Base-by-base conservation (phyloP, 2,888 invertebrate species). In the Drosophila eohydei region DNA sequence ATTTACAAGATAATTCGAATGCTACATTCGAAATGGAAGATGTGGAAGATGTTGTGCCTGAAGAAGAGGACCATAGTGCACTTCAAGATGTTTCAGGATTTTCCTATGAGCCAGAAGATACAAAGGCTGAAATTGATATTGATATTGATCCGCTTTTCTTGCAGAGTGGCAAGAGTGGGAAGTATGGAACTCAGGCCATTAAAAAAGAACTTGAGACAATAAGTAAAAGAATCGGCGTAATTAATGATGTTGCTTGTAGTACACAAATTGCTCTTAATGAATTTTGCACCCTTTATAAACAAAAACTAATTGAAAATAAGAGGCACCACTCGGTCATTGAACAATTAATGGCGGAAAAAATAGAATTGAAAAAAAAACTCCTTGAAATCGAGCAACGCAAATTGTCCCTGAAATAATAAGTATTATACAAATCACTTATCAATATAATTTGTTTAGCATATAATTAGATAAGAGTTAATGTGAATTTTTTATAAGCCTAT, bases 1-100 rank as follows among this genome's bases (percentile, higher is more conserved):
- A 84, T 3, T 54, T 80, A 9, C 78, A 76, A n/a, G 85, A 84
- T 4, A 74, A 64, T 0, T 84, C 85, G 4, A 71, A 71, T 62
- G 62, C 74, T 11, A 68, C 69, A n/a, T 74, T 83, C 16, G 81
- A 85, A 12, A 71, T 71, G 41, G 85, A 85, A 5, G 83, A 83
- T n/a, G 80, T 86, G 9, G 84, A 88, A 34, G 85, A 87, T 32
- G 81, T 88, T 54, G 85, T 85, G 4, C 81, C 85, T 0, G 76
- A 81, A 3, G 82, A 87, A 11, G 87, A 87, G 6, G 79, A 83
- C 34, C 67, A 71, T 8, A 80, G 59, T 14, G 70, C 71, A 1
- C 26, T 83, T 11, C 81, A 77, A 38, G 74, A 67, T 46, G 40
- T 77, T 2, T 44, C 87, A 6, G 80, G 80, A n/a, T 86, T 60